Base-by-base conservation (phyloP, 2,797 vertebrate genomes). In the Tarsius wallacei region DNA sequence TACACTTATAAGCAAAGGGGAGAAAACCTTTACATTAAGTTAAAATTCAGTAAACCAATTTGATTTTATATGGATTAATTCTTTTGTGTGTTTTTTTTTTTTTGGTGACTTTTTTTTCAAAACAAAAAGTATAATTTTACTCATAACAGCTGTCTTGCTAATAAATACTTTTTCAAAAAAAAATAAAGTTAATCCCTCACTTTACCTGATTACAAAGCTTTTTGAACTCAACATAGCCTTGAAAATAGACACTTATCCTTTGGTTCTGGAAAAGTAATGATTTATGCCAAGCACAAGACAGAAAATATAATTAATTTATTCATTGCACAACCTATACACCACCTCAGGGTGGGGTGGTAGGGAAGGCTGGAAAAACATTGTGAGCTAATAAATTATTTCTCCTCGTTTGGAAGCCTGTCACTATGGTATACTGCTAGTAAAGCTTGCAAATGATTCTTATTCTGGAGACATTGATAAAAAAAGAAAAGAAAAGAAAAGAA, bases 301-400 rank as follows among this genome's bases (percentile, higher is more conserved):
- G 94, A 94, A 96, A 95, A 96, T 96, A 96, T 68, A 97, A 87
- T 97, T 97, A 97, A 98, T 97, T 97, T 97, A 97, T 98, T 98
- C 97, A 97, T 87, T 95, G 91, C 94, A 95, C 91, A 95, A 97
- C 97, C 97, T 97, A 97, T 97, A 93, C 28, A 92, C 76, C 93
- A 98, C 96, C 96, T 97, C 87, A 71, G 84, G 97, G 87, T 93
- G 81, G 96, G 97, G 87, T 66, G 57, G 90, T 73, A n/a, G 87
- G 49, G 28, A 61, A 93, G 16, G 70, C 81, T 97, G n/a, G 96
- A 80, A 95, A 97, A 97, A 97, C 96, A 97, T 24, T 77, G 91
- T 86, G 61, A 97, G 95, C 95, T 98, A 97, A 98, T 98, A 97
- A 98, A 98, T 98, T 97, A 97, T 98, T 98, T 98, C 95, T 98